Conservation (phyloP, 2,797 vertebrate genomes). For the Anabacerthia variegaticeps region DNA sequence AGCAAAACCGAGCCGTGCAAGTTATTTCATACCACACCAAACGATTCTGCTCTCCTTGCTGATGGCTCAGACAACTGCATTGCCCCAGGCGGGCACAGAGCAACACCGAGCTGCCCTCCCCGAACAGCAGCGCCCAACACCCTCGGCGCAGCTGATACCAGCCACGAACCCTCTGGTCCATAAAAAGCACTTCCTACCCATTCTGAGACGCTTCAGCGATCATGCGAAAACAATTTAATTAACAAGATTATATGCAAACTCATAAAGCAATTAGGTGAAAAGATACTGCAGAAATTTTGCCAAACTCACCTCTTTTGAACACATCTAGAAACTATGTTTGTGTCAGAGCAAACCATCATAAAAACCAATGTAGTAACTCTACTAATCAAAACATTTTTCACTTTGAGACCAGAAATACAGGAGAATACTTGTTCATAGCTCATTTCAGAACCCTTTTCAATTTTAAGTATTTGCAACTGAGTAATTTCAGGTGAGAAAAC, state of each 20-base stretch:
- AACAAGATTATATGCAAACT: neutral
- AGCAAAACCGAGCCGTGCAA: neutral
- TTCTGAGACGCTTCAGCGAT: neutral
- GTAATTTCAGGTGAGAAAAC: constrained; percentile 18
- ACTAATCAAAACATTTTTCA: constrained; percentile 10
- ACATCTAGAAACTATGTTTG: neutral
- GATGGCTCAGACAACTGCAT: fast-evolving
- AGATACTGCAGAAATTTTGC: neutral
- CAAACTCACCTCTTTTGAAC: neutral
- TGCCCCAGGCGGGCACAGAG: fast-evolving
- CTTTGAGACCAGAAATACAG: constrained; percentile 1
- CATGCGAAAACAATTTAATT: neutral
- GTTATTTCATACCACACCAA: neutral
- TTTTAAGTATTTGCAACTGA: constrained; percentile 14
- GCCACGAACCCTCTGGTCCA: fast-evolving
- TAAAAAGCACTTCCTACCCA: neutral
- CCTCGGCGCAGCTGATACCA: neutral
- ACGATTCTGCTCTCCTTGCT: neutral
- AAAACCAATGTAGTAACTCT: neutral
- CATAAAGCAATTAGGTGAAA: neutral
- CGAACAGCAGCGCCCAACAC: neutral
- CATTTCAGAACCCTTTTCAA: neutral
- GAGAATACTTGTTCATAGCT: neutral
- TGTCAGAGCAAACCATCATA: neutral
- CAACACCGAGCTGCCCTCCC: fast-evolving